These are phyloP conservation scores for Fukomys damarensis DNA, from an alignment of 2,113 vertebrate species.

Conservation along the genomic window DNA sequence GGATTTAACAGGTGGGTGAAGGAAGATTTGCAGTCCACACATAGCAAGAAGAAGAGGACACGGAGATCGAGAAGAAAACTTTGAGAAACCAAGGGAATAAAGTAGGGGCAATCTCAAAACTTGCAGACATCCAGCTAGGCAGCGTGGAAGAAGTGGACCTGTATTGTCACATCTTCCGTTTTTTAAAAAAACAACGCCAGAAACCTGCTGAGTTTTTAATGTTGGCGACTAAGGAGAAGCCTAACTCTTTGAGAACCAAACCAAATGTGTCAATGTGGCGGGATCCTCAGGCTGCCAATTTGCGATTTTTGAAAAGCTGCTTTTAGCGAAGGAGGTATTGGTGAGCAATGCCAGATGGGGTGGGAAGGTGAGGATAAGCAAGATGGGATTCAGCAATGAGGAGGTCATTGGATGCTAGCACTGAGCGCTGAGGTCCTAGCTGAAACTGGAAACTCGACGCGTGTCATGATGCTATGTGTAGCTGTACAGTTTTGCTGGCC, in stretches of 20 bases:
- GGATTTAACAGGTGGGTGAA: slow-evolving; percentile 36
- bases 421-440: background rate
- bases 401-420: background rate
- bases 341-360: background rate
- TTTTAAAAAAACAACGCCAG: background rate
- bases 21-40: background rate
- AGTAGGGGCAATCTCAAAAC: background rate
- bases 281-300: slow-evolving; percentile 44
- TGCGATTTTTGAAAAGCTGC: slow-evolving; percentile 39
- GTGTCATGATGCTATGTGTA: background rate
- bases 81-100: background rate
- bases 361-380: background rate
- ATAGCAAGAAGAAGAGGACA: background rate
- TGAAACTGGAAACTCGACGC: slow-evolving; percentile 36
- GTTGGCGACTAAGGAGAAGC: slow-evolving; percentile 37
- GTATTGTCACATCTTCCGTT: background rate
- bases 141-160: background rate
- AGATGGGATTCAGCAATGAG: slow-evolving; percentile 20
- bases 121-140: background rate
- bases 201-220: background rate
- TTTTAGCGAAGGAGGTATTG: slow-evolving; percentile 19
- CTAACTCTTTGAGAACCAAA: background rate
- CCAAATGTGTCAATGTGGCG: background rate
- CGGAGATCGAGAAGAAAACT: background rate
- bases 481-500: slow-evolving; percentile 52